These are phyloP conservation scores for Pterophyllum scalare DNA, from an alignment of 2,113 vertebrate species.

Conservation along the genomic window DNA sequence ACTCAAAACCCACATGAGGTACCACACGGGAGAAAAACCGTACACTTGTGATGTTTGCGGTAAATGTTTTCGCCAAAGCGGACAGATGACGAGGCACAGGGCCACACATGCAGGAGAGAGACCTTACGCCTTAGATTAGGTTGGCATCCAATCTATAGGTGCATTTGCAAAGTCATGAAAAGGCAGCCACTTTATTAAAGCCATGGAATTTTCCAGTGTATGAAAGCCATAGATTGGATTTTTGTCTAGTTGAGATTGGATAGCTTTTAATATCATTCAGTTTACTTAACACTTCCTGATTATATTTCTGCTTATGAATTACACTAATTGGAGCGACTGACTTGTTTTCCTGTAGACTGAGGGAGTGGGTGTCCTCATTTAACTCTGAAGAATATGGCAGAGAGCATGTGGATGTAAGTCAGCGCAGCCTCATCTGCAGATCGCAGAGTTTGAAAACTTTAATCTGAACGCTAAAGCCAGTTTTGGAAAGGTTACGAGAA, in stretches of 20 bases:
- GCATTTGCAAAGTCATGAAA: conserved; percentile 23
- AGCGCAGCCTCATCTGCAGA: no score
- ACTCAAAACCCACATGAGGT: conserved; percentile 47
- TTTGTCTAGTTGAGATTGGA: not conserved
- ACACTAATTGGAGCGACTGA: no score
- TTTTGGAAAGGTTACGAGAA: no score
- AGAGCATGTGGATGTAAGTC: no score
- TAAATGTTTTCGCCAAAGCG: conserved; percentile 28
- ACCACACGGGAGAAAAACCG: conserved; percentile 47
- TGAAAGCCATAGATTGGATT: no score
- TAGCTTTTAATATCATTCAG: not conserved
- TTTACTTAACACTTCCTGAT: not conserved
- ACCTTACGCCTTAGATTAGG: conserved; percentile 39
- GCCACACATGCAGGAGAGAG: conserved; percentile 23
- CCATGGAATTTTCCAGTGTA: not conserved
- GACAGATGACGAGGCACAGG: conserved; percentile 39
- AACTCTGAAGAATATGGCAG: no score
- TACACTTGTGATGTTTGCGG: conserved; percentile 41
- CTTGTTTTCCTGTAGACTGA: no score
- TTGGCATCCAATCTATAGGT: not conserved
- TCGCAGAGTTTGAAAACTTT: no score
- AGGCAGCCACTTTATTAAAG: not conserved
- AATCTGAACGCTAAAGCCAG: no score
- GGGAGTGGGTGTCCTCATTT: no score
- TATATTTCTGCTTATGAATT: not conserved